Percentiles rank a stretch among this genome's conserved stretches.
These are phyloP conservation scores for Karalla daura DNA, from an alignment of 2,797 vertebrate genomes.

Conservation along the genomic window DNA sequence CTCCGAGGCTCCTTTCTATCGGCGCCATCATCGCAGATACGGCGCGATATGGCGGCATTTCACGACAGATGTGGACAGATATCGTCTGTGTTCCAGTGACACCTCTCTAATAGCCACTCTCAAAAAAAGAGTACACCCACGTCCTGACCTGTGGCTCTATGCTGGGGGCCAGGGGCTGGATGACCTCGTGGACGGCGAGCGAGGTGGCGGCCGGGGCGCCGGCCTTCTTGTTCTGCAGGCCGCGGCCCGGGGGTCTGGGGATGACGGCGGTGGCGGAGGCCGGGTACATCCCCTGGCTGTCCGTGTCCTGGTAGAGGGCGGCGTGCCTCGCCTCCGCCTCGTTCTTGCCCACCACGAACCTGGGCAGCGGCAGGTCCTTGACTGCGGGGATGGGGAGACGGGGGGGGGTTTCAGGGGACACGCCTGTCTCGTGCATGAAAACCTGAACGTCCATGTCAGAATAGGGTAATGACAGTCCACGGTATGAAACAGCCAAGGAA, in stretches of 20 bases:
- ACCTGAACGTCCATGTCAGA: too few relatives aligned
- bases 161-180: conserved; percentile 87
- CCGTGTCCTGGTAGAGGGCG: conserved; percentile 91
- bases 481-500: too few relatives aligned
- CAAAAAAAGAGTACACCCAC: not conserved
- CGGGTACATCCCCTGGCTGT: conserved; percentile 92
- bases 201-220: conserved; percentile 76
- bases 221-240: conserved; percentile 93
- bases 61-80: conserved; percentile 18
- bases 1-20: conserved; percentile 20
- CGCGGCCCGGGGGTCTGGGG: conserved; percentile 91
- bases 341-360: conserved; percentile 94
- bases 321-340: conserved; percentile 92
- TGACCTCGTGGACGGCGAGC: conserved; percentile 89
- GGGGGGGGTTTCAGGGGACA: conserved; percentile 29
- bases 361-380: conserved; percentile 95
- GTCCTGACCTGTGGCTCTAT: conserved; percentile 89
- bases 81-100: not conserved
- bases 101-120: conserved; percentile 34
- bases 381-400: conserved; percentile 79
- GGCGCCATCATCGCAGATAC: conserved; percentile 10
- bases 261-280: conserved; percentile 91
- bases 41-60: conserved; percentile 12
- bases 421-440: too few relatives aligned
- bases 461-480: too few relatives aligned